phyloP scores from a whole-genome alignment of 2,113 vertebrate genomes.

The Ondatra zibethicus region DNA sequence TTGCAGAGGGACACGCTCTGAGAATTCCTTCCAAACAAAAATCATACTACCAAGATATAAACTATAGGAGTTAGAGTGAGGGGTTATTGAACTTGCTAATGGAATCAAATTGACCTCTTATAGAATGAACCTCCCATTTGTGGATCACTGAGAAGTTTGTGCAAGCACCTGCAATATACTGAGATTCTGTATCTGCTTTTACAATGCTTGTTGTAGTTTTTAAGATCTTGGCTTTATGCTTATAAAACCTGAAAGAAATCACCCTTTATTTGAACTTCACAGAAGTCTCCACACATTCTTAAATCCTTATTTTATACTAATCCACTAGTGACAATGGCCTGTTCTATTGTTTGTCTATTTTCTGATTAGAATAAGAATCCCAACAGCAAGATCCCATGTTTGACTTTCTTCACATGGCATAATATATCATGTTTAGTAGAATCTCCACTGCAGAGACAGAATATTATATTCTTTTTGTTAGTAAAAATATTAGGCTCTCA shows the following conservation, averaged over 20 bases:
- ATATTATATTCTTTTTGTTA: neutral
- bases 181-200: neutral
- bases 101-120: neutral
- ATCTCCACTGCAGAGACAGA: neutral
- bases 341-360: neutral
- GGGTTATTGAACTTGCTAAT: neutral
- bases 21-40: neutral
- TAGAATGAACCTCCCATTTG: neutral
- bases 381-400: neutral
- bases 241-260: neutral
- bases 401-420: neutral
- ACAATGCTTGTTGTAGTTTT: neutral
- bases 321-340: neutral
- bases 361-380: neutral
- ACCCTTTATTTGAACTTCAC: neutral
- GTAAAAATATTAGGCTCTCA: neutral
- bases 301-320: neutral
- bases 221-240: neutral
- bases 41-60: too few species aligned
- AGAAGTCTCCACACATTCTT: neutral
- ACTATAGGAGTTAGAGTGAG: neutral
- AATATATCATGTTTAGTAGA: neutral
- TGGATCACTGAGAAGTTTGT: neutral
- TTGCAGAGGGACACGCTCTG: neutral
- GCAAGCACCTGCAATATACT: neutral